These are phyloP conservation scores for Lithophane leautieri DNA, from an alignment of 2,888 invertebrate species.

Conservation along the genomic window DNA sequence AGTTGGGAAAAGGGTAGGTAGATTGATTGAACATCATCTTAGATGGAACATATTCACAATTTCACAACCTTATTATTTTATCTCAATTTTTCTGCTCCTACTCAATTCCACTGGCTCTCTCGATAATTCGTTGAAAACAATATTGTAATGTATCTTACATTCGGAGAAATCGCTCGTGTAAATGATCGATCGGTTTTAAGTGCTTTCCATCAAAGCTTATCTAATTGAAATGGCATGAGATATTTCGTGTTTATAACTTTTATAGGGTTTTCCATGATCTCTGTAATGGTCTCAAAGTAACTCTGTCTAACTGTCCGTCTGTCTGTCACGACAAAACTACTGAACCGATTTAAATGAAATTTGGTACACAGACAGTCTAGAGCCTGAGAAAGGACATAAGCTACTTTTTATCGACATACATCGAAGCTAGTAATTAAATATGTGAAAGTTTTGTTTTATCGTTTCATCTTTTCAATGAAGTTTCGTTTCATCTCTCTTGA, in stretches of 20 bases:
- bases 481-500: slow-evolving; percentile 11
- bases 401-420: too few species aligned
- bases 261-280: neutral
- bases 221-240: slow-evolving; percentile 22
- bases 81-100: neutral
- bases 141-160: slow-evolving; percentile 9
- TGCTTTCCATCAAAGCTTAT: slow-evolving; percentile 16
- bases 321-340: too few species aligned
- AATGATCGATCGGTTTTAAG: slow-evolving; percentile 44
- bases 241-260: neutral
- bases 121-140: slow-evolving; percentile 3
- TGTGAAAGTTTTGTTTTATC: neutral
- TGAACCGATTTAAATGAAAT: too few species aligned
- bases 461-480: slow-evolving; percentile 1
- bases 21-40: neutral
- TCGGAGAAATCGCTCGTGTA: slow-evolving; percentile 26
- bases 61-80: neutral
- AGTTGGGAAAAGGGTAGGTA: too few species aligned
- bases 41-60: neutral
- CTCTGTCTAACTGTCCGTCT: too few species aligned
- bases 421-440: too few species aligned
- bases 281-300: too few species aligned
- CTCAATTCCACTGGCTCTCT: neutral
- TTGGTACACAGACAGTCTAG: too few species aligned
- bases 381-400: too few species aligned